phyloP scores from a whole-genome alignment of 2,113 vertebrate genomes.

The Indicator maculatus region DNA sequence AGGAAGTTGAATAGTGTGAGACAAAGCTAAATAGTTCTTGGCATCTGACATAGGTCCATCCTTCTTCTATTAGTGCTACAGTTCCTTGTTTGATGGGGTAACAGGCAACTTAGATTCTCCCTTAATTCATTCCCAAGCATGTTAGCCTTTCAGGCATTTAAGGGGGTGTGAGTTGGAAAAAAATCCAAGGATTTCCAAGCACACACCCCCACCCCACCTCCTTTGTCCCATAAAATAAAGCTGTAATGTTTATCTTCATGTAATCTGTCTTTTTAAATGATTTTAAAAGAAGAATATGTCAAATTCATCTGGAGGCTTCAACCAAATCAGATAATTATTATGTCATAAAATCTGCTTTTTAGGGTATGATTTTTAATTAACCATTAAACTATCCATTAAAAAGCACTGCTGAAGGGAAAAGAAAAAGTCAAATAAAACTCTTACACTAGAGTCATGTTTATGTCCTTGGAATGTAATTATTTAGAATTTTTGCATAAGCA shows the following conservation, averaged over 20 bases:
- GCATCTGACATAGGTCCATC: not conserved
- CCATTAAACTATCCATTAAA: slow-evolving; percentile 29
- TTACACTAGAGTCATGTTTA: slow-evolving; percentile 13
- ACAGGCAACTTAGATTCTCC: not conserved
- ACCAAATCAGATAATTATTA: slow-evolving; percentile 13
- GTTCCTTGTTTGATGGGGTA: slow-evolving; percentile 10
- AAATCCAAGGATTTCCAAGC: no score
- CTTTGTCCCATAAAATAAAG: not conserved
- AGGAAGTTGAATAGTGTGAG: not conserved
- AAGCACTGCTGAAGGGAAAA: not conserved
- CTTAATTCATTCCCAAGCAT: not conserved
- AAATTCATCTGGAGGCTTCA: slow-evolving; percentile 5
- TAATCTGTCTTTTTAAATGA: not conserved
- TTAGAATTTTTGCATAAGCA: not conserved
- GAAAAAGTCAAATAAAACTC: not conserved
- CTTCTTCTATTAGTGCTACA: not conserved
- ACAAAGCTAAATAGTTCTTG: slow-evolving; percentile 47
- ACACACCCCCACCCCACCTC: no score
- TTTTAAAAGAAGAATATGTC: not conserved
- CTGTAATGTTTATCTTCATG: not conserved
- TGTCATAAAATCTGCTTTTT: slow-evolving; percentile 39
- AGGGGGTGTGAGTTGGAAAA: not conserved
- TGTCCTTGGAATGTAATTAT: slow-evolving; percentile 47
- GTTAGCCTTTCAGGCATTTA: not conserved
- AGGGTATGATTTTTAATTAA: slow-evolving; percentile 24